A percentile compares a stretch with the other conserved stretches of the same genome.
Evolutionary conservation across 2,797 vertebrate genomes (phyloP).

Genomic region (Hippoglossus hippoglossus): DNA sequence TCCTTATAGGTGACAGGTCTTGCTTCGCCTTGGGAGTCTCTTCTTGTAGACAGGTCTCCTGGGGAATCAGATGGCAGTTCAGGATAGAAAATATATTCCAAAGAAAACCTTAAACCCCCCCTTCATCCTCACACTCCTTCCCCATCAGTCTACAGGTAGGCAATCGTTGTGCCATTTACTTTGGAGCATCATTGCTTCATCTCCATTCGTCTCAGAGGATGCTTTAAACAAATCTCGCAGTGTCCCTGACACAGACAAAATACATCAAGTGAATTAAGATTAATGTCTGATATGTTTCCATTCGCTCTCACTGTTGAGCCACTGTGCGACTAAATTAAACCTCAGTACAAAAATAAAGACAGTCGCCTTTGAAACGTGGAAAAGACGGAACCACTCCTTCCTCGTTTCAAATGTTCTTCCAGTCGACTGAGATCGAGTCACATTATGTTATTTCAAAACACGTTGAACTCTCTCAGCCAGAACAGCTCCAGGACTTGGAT

Average conservation of each 20-base stretch:
- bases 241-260: background rate
- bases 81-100: constrained; percentile 24
- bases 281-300: constrained; percentile 13
- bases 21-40: constrained; percentile 76
- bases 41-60: constrained; percentile 86
- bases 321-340: constrained; percentile 22
- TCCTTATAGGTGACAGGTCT: constrained; percentile 86
- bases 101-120: background rate
- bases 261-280: constrained; percentile 39
- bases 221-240: constrained; percentile 1
- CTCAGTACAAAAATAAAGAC: constrained; percentile 26
- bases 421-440: constrained; percentile 44
- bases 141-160: constrained; percentile 1
- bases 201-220: constrained; percentile 14
- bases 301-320: background rate
- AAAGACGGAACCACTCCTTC: constrained; percentile 16
- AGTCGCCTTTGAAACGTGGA: constrained; percentile 17
- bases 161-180: background rate
- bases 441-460: constrained; percentile 52
- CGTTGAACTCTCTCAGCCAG: constrained; percentile 40
- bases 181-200: constrained; percentile 19
- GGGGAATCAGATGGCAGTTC: constrained; percentile 39
- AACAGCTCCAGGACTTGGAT: constrained; percentile 49
- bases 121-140: background rate
- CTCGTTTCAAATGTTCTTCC: constrained; percentile 46